Evolutionary conservation across 92 coral and sea anemone genomes (phyloP), one percentile per base, ranked within the genome.

Genomic region (Virgularia gustaviana): DNA sequence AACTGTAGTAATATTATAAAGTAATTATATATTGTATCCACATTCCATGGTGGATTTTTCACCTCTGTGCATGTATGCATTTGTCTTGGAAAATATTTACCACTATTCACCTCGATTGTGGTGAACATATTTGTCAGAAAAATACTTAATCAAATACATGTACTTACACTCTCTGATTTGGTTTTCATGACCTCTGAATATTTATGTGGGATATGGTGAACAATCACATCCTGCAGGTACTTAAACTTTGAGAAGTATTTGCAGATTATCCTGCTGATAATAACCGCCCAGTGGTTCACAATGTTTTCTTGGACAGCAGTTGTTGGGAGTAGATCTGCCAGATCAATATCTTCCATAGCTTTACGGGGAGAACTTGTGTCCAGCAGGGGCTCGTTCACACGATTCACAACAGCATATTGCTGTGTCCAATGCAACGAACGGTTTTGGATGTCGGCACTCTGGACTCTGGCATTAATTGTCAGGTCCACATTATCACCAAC

Each of bases 361-460:
- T 42, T 77, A 61, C 65, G 76, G 15, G 80, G 80, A 2, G 39
- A 28, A 2, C 15, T 63, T 19, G 27, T 78, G 54, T 81, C 77
- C 41, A 85, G 56, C 6, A 29, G 23, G 22, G 83, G 65, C 6
- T 63, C 71, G 18, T 53, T 51, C 12, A 79, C 85, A 5, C 81
- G 56, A 56, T 83, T 57, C 15, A 28, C 25, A 10, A 86, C 68
- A 35, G 74, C 88, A 79, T 61, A 87, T 76, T 83, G 83, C 29
- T 83, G 88, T 10, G 88, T 83, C 85, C 91, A 83, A 57, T 83
- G 88, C 22, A 87, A 33, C 9, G 91, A 83, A 59, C 77, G 47
- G 80, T 83, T 87, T 34, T 4, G 8, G 13, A 23, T 10, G 9
- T 2, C 4, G 12, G 23, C 52, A 51, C 77, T 75, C 51, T 81